Percentiles rank a stretch among this genome's conserved stretches.
These are phyloP conservation scores for Isurus oxyrinchus DNA, from an alignment of 2,113 vertebrate genomes.

Conservation along the genomic window DNA sequence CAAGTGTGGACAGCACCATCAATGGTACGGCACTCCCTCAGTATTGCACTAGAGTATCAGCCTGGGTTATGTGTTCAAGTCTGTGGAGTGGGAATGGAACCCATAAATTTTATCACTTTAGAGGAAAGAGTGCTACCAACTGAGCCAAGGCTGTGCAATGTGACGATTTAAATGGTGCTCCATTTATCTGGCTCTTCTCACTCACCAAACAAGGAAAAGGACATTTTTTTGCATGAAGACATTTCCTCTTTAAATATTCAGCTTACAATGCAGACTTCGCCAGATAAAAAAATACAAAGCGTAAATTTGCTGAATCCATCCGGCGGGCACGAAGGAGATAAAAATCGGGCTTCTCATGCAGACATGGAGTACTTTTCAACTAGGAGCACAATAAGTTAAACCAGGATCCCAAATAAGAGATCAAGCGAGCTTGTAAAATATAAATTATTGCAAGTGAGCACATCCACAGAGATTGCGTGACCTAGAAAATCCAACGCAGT, in stretches of 20 bases:
- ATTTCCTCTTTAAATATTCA: not conserved
- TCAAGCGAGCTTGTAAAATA: not conserved
- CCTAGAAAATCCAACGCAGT: not conserved
- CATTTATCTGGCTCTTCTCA: not conserved
- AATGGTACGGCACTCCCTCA: not conserved
- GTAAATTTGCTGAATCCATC: not conserved
- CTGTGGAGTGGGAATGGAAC: not conserved
- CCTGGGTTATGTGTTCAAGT: not conserved
- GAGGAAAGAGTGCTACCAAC: not conserved
- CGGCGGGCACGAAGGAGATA: not conserved
- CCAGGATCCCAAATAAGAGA: not conserved
- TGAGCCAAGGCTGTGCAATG: not conserved
- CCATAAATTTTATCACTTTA: not conserved
- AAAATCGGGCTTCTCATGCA: not conserved
- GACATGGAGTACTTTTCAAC: not conserved
- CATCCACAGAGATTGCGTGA: not conserved
- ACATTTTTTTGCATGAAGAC: not conserved
- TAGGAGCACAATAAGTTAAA: not conserved
- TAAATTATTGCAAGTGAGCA: not conserved
- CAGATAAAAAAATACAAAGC: not conserved
- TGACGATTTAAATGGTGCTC: not conserved
- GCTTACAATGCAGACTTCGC: not conserved
- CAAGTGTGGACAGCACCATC: not conserved
- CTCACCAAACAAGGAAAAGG: not conserved
- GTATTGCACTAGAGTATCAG: not conserved